Conservation (phyloP, 2,113 vertebrate genomes). For the Malaclemys terrapin region DNA sequence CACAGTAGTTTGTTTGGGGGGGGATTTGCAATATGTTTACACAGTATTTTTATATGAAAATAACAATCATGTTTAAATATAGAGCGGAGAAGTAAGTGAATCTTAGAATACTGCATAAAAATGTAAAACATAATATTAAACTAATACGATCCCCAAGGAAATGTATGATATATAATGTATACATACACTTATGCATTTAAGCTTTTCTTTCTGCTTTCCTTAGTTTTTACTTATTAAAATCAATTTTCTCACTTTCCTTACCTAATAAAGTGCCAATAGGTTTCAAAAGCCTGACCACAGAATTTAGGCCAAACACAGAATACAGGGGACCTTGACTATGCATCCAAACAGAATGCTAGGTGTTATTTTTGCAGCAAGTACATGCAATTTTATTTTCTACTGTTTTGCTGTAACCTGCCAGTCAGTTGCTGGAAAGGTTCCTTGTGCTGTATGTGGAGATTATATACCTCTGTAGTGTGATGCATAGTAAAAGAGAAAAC, state of each 20-base stretch:
- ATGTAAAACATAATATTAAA: background rate
- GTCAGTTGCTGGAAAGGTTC: background rate
- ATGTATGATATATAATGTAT: background rate
- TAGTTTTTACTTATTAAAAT: background rate
- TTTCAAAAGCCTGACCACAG: background rate
- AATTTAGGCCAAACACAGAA: background rate
- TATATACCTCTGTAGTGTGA: background rate
- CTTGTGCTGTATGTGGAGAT: background rate
- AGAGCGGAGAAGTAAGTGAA: background rate
- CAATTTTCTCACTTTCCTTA: background rate
- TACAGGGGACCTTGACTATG: background rate
- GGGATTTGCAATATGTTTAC: background rate
- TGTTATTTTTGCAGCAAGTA: too few relatives aligned
- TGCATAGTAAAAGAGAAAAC: background rate
- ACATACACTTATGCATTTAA: background rate
- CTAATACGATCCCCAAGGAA: background rate
- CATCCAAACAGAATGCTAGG: too few relatives aligned
- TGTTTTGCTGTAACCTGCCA: too few relatives aligned
- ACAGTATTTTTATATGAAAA: background rate
- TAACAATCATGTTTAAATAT: background rate
- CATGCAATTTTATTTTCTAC: too few relatives aligned
- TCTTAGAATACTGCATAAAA: background rate
- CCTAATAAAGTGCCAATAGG: background rate
- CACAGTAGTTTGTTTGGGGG: background rate
- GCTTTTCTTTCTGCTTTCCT: background rate